These are phyloP conservation scores for Falco columbarius DNA, from an alignment of 2,797 vertebrate genomes.

Conservation along the genomic window DNA sequence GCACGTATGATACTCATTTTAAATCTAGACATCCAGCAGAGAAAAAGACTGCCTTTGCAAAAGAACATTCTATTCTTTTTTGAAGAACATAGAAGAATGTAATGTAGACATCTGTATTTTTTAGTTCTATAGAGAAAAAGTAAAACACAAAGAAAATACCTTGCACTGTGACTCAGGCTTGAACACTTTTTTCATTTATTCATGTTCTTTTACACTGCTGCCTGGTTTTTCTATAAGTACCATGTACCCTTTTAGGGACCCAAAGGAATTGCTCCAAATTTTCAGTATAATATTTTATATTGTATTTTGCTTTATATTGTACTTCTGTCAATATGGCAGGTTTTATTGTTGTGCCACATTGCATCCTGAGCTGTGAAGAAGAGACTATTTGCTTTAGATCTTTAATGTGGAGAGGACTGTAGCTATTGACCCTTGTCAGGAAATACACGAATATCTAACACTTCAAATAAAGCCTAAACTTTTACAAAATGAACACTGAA, in stretches of 20 bases:
- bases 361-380: not conserved
- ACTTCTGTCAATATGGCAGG: not conserved
- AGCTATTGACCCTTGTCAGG: not conserved
- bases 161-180: not conserved
- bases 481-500: not conserved
- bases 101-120: not conserved
- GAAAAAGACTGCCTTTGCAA: not conserved
- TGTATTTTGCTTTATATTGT: not conserved
- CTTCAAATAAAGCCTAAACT: not conserved
- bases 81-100: not conserved
- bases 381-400: not conserved
- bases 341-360: not conserved
- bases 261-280: not conserved
- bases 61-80: not conserved
- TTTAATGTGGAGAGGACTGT: not conserved
- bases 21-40: not conserved
- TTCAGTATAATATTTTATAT: not conserved
- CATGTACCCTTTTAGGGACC: not conserved
- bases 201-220: not conserved
- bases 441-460: not conserved
- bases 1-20: not conserved
- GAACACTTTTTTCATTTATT: not conserved
- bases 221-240: not conserved
- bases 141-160: not conserved
- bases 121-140: not conserved